A percentile compares a stretch with the other conserved stretches of the same genome.
phyloP scores from a whole-genome alignment of 2,888 invertebrate genomes.

The Latheticus oryzae region DNA sequence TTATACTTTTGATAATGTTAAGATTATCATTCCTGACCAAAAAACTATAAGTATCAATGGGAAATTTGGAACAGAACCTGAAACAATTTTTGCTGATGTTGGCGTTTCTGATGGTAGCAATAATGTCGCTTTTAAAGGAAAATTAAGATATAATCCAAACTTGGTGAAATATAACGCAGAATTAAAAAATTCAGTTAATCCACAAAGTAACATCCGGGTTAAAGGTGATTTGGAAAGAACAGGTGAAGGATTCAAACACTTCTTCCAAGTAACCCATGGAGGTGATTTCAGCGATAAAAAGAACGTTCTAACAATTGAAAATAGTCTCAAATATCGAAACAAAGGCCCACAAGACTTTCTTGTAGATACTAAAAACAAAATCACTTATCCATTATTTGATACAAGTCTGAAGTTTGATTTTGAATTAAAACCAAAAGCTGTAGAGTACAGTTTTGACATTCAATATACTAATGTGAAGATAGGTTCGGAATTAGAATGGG shows the following conservation, averaged over 20 bases:
- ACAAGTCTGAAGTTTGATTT: constrained; percentile 69
- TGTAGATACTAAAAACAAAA: constrained; percentile 68
- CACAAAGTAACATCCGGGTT: constrained; percentile 71
- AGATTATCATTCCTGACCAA: constrained; percentile 64
- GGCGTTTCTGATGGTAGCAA: constrained; percentile 68
- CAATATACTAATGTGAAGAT: constrained; percentile 72
- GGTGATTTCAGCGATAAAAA: constrained; percentile 70
- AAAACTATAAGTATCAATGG: constrained; percentile 69
- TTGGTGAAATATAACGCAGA: constrained; percentile 67
- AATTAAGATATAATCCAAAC: constrained; percentile 59
- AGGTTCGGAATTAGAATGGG: constrained; percentile 63
- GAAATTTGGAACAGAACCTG: constrained; percentile 62
- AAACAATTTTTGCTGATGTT: constrained; percentile 66
- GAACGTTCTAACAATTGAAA: constrained; percentile 68
- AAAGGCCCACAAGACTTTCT: constrained; percentile 64
- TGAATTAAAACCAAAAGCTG: constrained; percentile 69
- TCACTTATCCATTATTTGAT: constrained; percentile 68
- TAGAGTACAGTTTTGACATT: constrained; percentile 70
- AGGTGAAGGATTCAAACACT: constrained; percentile 47
- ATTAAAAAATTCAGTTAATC: constrained; percentile 72
- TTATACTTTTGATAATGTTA: constrained; percentile 72
- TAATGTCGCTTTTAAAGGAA: constrained; percentile 63
- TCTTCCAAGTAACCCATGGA: constrained; percentile 70
- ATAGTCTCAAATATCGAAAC: constrained; percentile 41
- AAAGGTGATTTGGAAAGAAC: constrained; percentile 66